Base-by-base conservation (phyloP, 2,888 invertebrate genomes). In the Harpalus rubripes region DNA sequence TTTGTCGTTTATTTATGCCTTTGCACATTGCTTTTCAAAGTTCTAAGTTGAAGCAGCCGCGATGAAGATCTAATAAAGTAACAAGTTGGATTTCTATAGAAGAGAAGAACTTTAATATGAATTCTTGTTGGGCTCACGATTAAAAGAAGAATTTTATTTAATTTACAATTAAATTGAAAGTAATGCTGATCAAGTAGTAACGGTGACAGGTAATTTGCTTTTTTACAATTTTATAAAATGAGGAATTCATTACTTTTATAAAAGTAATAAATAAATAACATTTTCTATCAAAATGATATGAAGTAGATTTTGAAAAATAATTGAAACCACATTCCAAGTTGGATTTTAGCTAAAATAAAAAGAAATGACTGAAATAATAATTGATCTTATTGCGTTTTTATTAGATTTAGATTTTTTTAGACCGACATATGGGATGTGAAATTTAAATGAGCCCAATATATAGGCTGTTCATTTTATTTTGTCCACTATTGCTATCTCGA, bases 1-100 rank as follows among this genome's bases (percentile, higher is more conserved):
- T 78, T 78, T 78, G 58, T 78, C 59, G 78, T 78, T 59, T 78
- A 78, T 78, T 78, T 78, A 59, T 59, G 41, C 72, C 72, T 72
- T 44, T 44, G 72, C 72, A 72, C 72, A 72, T 44, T 72, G 72
- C 72, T 74, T 74, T 74, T 74, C 72, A 44, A 74, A 74, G 72
- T 22, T 74, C 72, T 44, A 74, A 68, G 39, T n/a, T 15, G 39
- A 26, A 1, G 63, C 63, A 63, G 10, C 10, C 39, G 15, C 12
- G 68, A 68, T 39, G 39, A 32, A 39, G 26, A 15, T 59, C 16
- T 59, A 59, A 52, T 52, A 52, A 52, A 52, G 44, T 52, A 52
- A 52, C 44, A 52, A 52, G 10, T 59, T 59, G 59, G 59, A 59
- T 59, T 16, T 59, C 59, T 59, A 59, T 59, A 59, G 59, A 59